Evolutionary conservation across 2,797 vertebrate genomes (phyloP).

Genomic region (Sarcophilus harrisii): DNA sequence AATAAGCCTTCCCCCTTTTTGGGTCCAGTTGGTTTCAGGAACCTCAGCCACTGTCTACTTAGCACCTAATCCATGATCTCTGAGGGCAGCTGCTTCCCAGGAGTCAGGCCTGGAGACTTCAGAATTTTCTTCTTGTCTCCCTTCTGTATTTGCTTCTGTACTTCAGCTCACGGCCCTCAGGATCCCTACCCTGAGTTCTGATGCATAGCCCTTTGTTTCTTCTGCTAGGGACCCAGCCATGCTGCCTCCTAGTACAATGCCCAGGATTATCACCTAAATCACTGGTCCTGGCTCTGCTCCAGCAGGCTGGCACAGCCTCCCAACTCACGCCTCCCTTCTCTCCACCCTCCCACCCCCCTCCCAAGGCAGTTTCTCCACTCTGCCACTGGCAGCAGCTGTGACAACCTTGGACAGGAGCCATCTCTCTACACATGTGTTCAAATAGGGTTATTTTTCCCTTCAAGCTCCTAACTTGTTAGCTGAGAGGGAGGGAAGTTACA

Average conservation of each 20-base stretch:
- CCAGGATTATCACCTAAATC: conserved; percentile 7
- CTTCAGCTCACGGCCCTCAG: neutral
- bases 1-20: neutral
- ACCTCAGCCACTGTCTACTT: neutral
- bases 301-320: neutral
- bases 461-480: conserved; percentile 43
- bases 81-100: neutral
- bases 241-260: neutral
- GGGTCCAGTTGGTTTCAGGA: neutral
- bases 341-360: neutral
- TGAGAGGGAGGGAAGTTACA: neutral
- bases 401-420: conserved; percentile 46
- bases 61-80: neutral
- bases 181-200: neutral
- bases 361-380: neutral
- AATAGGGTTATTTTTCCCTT: conserved; percentile 49
- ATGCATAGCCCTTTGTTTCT: conserved; percentile 13
- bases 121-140: neutral
- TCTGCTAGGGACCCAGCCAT: neutral
- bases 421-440: conserved; percentile 30
- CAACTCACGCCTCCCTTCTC: neutral
- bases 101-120: neutral
- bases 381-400: neutral
- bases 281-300: neutral
- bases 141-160: neutral